Evolutionary conservation across 64 coral and sea anemone genomes (phyloP), one percentile per base, ranked within the genome.

Genomic region (Hydrozoanthus tunicans): DNA sequence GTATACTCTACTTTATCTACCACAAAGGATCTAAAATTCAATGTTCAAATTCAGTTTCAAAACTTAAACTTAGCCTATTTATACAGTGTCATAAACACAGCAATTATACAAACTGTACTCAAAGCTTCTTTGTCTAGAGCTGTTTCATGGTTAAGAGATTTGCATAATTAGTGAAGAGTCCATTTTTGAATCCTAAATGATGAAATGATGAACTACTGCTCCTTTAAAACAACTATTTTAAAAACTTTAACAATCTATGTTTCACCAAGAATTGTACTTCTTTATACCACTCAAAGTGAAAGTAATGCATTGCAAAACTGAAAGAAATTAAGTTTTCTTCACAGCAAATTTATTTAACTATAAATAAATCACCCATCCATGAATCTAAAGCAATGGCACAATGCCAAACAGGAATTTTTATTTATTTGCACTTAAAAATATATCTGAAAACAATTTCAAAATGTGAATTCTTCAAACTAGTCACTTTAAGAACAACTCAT

Each of bases 121-220:
- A 88, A 88, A 88, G 84, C 68, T 73, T 73, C 84, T 88, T 88
- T 88, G 84, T 88, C 69, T 74, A 7, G 24, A 12, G 54, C 56
- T 73, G 84, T 88, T 88, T 88, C 84, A 88, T 88, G 84, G 84
- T 72, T 59, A 88, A 88, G 55, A 88, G 84, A 88, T 88, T 88
- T 88, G 54, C 84, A 88, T 88, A 88, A 82, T 82, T 82, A 65
- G 15, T 61, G 6, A 88, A 32, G 68, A 73, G 54, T 56, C 57
- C 56, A 25, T 56, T n/a, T 59, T 60, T 60, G 69, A 88, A 88
- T 88, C 68, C 25, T 56, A 70, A 73, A 60, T 74, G 13, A 14
- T 24, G 56, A 88, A 88, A 88, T 74, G 56, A 88, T 7, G 14
- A 88, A 70, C 64, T 70, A 70, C 56, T 71, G 53, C 64, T 84